A percentile compares a stretch with the other conserved stretches of the same genome.
phyloP scores from a whole-genome alignment of 2,888 invertebrate species.

The Melipona beecheii region DNA sequence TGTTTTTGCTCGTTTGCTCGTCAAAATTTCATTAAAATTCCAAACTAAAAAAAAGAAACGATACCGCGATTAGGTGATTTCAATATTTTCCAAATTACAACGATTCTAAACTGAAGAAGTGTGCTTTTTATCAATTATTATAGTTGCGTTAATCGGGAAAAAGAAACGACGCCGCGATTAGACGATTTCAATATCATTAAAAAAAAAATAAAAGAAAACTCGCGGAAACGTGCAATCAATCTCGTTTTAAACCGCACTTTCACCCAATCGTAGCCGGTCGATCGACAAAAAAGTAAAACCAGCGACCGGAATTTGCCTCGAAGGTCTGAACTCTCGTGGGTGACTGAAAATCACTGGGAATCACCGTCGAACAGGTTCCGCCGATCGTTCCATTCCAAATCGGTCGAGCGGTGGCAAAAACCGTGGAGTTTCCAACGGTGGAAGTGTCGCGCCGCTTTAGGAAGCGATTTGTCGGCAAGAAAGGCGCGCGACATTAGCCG shows the following conservation, averaged over 20 bases:
- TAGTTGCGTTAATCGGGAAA: too few species aligned
- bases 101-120: too few species aligned
- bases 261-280: background rate
- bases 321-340: conserved; percentile 5
- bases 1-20: too few species aligned
- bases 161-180: too few species aligned
- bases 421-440: conserved; percentile 19
- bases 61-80: too few species aligned
- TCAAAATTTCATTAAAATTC: too few species aligned
- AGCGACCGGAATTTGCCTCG: background rate
- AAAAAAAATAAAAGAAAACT: background rate
- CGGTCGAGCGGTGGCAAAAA: conserved; percentile 25
- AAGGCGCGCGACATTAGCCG: conserved; percentile 41
- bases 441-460: conserved; percentile 53
- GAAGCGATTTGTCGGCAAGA: conserved; percentile 40
- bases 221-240: background rate
- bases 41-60: too few species aligned
- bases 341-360: conserved; percentile 35
- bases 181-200: background rate
- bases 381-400: conserved; percentile 29
- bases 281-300: background rate
- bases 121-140: too few species aligned
- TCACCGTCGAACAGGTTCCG: conserved; percentile 31
- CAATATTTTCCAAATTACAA: too few species aligned
- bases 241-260: background rate